Evolutionary conservation across 2,797 vertebrate species (phyloP), one percentile per base, ranked within the genome.

Genomic region (Balearica regulorum): DNA sequence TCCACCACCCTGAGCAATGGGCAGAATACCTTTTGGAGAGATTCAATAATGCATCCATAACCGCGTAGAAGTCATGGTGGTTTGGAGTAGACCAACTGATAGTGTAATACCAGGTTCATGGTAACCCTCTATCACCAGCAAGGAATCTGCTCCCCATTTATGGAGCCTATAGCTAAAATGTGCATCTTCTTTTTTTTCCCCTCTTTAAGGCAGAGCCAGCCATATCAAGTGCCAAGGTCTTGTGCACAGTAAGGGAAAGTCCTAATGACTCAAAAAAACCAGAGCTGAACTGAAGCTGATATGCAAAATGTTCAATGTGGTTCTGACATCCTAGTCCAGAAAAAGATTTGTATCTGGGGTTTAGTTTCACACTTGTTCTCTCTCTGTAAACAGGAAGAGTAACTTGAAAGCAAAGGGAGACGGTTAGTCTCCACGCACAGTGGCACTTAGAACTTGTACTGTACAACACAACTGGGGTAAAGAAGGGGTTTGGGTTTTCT

Each of bases 321-420:
- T 76, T 69, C 70, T 72, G 80, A 62, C 43, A 60, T 54, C 64
- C 16, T 58, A 28, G 18, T 60, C 26, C 29, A 60, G 35, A 43
- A 73, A 21, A 69, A 29, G 24, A 25, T 87, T 69, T 48, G 37
- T 51, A 16, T 48, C 72, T 81, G 21, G 33, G 46, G 29, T 58
- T 94, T 71, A 21, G 57, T 88, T 93, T 86, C 33, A 3, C 46
- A 22, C 54, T 80, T 43, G 1, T 35, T 57, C 39, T 78, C 7
- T 69, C 13, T 76, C 57, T 66, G n/a, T 89, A 73, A 95, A 83
- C 87, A 93, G 82, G 89, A 94, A 83, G 33, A 84, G 29, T 62
- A 48, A 51, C 39, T 46, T 87, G 60, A 72, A 89, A 87, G 78
- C 1, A 6, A 44, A 85, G 43, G 48, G 33, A 60, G n/a, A 13